Base-by-base conservation (phyloP, 2,113 vertebrate species). In the Leucosticte australis region DNA sequence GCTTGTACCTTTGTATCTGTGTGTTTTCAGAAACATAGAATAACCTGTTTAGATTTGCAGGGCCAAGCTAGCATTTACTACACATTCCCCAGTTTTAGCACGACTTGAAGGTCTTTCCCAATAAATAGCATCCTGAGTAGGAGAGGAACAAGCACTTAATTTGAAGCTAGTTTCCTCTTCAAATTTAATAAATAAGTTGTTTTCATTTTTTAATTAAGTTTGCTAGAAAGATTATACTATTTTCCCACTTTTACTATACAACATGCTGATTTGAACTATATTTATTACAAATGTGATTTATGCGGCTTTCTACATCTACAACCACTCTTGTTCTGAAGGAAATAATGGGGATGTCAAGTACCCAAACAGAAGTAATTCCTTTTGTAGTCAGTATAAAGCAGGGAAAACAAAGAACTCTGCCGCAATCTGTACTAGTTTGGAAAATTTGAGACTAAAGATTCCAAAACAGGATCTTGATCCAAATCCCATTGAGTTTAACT, bases 361-460 rank as follows among this genome's bases (percentile, higher is more conserved):
- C 69, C 85, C 83, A 91, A 82, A 95, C 50, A 81, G 64, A 78
- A 89, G 80, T 33, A 88, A 94, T 96, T 96, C 74, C 79, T 95
- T 97, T 94, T 87, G n/a, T 92, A 95, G 89, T 78, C 20, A 16
- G 46, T 49, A 88, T 64, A 65, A 86, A 84, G 64, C 86, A 60
- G 44, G 62, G 39, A 82, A 86, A 91, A 80, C 7, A 49, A 97
- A 92, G 95, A 92, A 95, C 95, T 85, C 75, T 57, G 71, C 57
- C 83, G 18, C 53, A 86, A 52, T 53, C 76, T 92, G 35, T 35
- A 90, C 62, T 90, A 89, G 75, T 85, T 82, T 91, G 59, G 57
- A 94, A 93, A 77, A 75, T 16, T 62, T 65, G 83, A 95, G 79
- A 69, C 62, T 87, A 73, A 81, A 90, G 75, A 77, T 76, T 92